Conservation (phyloP, 2,113 vertebrate species). For the Otocyon megalotis region DNA sequence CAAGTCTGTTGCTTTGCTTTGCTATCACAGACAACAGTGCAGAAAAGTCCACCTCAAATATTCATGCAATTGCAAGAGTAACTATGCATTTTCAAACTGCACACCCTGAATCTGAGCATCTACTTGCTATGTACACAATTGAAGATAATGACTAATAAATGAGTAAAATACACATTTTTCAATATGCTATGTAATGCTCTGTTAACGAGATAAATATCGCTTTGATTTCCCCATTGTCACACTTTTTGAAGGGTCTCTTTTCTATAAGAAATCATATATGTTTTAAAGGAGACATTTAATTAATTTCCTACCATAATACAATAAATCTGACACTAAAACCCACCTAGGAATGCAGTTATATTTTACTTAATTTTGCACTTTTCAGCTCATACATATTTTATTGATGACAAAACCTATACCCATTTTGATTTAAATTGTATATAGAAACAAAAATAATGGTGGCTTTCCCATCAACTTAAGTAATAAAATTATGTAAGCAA, state of each 20-base stretch:
- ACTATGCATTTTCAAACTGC: background rate
- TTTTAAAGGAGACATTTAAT: slow-evolving; percentile 28
- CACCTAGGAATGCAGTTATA: background rate
- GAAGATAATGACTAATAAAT: slow-evolving; percentile 11
- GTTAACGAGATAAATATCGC: background rate
- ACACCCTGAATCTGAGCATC: background rate
- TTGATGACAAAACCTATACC: background rate
- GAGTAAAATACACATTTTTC: background rate
- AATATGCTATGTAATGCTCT: background rate
- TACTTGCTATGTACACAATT: background rate
- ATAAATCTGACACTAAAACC: slow-evolving; percentile 1
- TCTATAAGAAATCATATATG: slow-evolving; percentile 48
- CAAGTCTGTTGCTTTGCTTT: background rate
- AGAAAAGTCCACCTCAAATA: background rate
- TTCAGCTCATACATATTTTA: background rate
- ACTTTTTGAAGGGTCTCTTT: background rate
- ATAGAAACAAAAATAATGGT: slow-evolving; percentile 9
- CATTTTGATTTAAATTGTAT: background rate
- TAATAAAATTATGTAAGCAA: background rate
- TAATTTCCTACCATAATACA: slow-evolving; percentile 8
- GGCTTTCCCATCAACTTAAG: background rate
- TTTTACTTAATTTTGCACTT: slow-evolving; percentile 18
- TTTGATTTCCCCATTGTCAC: slow-evolving; percentile 26
- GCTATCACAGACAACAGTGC: background rate
- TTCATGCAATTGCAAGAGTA: background rate